Evolutionary conservation across 2,888 invertebrate genomes (phyloP).

Genomic region (Mactromeris polynyma): DNA sequence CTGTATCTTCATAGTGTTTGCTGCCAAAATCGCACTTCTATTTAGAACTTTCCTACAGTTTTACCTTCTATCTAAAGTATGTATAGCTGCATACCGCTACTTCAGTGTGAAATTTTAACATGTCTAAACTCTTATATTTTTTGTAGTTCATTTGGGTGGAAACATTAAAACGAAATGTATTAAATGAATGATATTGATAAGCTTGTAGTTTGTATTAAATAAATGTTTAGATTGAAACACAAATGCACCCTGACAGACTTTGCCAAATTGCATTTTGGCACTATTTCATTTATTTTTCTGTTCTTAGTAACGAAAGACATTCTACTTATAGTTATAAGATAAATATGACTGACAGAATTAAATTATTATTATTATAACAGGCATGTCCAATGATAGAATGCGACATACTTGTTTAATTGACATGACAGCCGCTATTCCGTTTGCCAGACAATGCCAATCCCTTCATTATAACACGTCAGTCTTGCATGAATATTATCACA

Average conservation of each 20-base stretch:
- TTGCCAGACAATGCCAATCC: neutral
- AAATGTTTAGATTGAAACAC: neutral
- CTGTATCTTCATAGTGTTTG: neutral
- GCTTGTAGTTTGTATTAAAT: neutral
- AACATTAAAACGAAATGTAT: neutral
- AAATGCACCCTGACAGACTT: neutral
- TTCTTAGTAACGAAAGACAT: neutral
- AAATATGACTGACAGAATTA: too few relatives aligned
- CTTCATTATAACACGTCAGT: neutral
- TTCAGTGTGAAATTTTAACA: neutral
- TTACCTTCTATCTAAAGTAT: neutral
- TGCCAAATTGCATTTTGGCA: neutral
- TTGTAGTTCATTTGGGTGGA: neutral
- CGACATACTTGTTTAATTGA: neutral
- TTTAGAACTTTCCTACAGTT: neutral
- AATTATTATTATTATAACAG: neutral
- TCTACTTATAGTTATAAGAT: neutral
- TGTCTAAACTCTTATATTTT: neutral
- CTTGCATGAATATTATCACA: neutral
- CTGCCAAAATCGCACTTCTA: slow-evolving; percentile 12
- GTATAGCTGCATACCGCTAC: neutral
- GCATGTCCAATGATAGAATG: neutral
- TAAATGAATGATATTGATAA: neutral
- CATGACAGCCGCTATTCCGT: neutral
- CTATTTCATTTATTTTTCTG: neutral